Evolutionary conservation across 2,113 vertebrate genomes (phyloP).

Genomic region (Mirza zaza): DNA sequence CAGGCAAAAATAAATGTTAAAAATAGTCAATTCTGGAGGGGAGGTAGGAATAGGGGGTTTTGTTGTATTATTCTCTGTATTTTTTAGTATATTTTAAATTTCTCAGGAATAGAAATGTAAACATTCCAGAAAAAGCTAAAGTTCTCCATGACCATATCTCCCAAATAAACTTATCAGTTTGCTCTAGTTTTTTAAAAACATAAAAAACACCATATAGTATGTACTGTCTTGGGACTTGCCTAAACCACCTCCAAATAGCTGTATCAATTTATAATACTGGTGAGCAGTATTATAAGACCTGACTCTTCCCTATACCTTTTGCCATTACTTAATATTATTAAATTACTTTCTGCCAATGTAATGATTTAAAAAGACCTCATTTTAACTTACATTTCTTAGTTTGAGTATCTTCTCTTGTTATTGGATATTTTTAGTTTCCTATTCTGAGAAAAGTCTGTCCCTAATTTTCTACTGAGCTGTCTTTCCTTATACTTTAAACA

Average conservation of each 20-base stretch:
- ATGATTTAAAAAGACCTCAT: not conserved
- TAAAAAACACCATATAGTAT: not conserved
- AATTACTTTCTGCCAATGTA: conserved; percentile 3
- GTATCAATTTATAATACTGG: not conserved
- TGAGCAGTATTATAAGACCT: not conserved
- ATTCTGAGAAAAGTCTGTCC: not conserved
- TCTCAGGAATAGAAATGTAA: conserved; percentile 37
- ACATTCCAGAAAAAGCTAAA: not conserved
- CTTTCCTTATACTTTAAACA: conserved; percentile 18
- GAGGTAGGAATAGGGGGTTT: not conserved
- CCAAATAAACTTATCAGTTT: not conserved
- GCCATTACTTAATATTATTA: not conserved
- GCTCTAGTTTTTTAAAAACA: not conserved
- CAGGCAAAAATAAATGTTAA: conserved; percentile 32
- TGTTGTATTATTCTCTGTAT: not conserved
- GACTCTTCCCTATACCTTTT: not conserved
- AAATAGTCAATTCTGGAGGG: not conserved
- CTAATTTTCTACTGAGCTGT: not conserved
- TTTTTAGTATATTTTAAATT: conserved; percentile 3
- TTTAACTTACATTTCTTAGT: conserved; percentile 34
- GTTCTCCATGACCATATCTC: not conserved
- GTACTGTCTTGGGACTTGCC: not conserved
- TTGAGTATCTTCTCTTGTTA: conserved; percentile 40
- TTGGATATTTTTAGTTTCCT: not conserved
- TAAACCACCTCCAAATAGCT: conserved; percentile 11